Conservation (phyloP, 2,888 invertebrate species). For the Chironomus riparius region DNA sequence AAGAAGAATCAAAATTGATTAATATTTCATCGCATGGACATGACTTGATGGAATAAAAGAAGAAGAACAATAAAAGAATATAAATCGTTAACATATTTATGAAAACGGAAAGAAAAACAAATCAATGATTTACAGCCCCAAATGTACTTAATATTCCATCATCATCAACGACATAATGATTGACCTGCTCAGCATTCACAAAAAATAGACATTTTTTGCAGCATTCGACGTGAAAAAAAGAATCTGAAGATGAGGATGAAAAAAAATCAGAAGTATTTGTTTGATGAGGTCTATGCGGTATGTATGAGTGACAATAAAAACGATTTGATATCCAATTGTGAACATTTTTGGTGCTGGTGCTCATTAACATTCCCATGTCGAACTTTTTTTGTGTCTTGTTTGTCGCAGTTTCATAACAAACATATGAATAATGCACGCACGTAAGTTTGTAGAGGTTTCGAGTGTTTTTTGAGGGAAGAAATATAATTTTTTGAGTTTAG, state of each 20-base stretch:
- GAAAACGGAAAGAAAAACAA: background rate
- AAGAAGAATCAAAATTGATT: background rate
- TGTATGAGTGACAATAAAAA: background rate
- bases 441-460: background rate
- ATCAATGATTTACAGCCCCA: background rate
- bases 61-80: no score
- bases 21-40: background rate
- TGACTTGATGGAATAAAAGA: background rate
- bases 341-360: background rate
- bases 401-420: background rate
- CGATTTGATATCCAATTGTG: background rate
- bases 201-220: background rate
- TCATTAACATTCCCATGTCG: background rate
- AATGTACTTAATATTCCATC: background rate
- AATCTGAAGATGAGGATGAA: background rate
- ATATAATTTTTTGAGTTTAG: no score
- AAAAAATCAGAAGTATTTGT: background rate
- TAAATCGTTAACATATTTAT: background rate
- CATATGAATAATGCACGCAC: no score
- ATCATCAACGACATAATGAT: constrained; percentile 2
- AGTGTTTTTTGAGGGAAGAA: background rate
- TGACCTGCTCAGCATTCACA: background rate
- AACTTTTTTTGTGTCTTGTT: background rate
- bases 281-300: background rate
- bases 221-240: background rate